phyloP scores from a whole-genome alignment of 2,888 invertebrate genomes.

The Drosophila atripex region DNA sequence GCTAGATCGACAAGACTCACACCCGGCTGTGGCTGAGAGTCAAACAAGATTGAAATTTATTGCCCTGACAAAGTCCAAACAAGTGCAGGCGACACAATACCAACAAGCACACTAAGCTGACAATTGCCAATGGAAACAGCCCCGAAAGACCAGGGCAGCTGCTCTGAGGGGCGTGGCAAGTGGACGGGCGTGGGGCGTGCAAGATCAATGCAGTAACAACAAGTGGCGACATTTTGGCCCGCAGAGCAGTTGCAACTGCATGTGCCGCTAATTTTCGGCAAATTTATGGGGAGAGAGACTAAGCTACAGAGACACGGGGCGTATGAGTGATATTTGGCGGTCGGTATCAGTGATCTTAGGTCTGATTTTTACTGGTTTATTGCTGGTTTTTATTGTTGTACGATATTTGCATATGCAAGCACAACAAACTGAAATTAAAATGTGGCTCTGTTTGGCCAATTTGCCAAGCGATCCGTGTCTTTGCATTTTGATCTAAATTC shows the following conservation, averaged over 20 bases:
- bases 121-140: conserved; percentile 52
- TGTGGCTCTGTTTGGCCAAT: conserved; percentile 52
- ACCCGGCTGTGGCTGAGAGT: conserved; percentile 55
- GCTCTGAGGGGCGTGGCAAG: conserved; percentile 65
- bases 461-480: conserved; percentile 71
- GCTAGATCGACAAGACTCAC: conserved; percentile 38
- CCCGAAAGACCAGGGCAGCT: conserved; percentile 23
- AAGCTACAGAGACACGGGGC: conserved; percentile 49
- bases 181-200: conserved; percentile 28
- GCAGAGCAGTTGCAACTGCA: conserved; percentile 58
- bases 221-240: conserved; percentile 75
- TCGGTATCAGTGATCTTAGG: conserved; percentile 17
- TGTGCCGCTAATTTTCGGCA: conserved; percentile 78
- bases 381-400: conserved; percentile 62
- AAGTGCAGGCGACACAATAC: conserved; percentile 61
- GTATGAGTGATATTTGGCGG: conserved; percentile 72
- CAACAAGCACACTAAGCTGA: conserved; percentile 25
- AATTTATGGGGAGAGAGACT: conserved; percentile 62
- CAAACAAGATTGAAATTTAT: conserved; percentile 80
- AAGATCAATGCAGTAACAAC: conserved; percentile 26
- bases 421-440: conserved; percentile 43
- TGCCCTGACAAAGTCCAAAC: conserved; percentile 67
- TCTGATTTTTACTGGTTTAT: conserved; percentile 34
- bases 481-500: conserved; percentile 58
- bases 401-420: conserved; percentile 72